Conservation (phyloP, 2,888 invertebrate genomes). For the Parnassius orleans region DNA sequence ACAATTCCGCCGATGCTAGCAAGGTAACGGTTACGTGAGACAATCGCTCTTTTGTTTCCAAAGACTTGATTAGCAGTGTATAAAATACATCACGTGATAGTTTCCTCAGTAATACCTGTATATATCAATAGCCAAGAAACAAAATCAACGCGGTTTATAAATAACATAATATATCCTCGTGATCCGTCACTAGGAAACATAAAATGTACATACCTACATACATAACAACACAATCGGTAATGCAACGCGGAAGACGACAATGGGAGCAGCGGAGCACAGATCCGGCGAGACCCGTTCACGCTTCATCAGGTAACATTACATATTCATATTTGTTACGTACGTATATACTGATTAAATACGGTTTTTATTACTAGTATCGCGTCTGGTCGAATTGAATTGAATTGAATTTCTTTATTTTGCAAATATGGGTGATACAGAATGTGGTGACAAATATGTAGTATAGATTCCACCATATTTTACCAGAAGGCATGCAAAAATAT, state of each 20-base stretch:
- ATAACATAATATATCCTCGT: too few species aligned
- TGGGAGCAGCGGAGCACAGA: constrained; percentile 63
- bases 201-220: constrained; percentile 3
- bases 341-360: constrained; percentile 33
- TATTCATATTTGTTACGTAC: constrained; percentile 1
- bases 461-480: too few species aligned
- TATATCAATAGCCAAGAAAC: too few species aligned
- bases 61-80: constrained; percentile 1
- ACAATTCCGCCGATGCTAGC: constrained; percentile 18
- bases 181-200: constrained; percentile 14
- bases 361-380: background rate
- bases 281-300: constrained; percentile 69
- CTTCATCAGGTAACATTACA: constrained; percentile 57
- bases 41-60: background rate
- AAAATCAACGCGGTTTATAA: too few species aligned
- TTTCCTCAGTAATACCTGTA: too few species aligned
- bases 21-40: background rate
- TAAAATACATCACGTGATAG: too few species aligned
- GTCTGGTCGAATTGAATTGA: too few species aligned
- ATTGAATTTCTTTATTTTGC: too few species aligned
- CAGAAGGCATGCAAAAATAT: too few species aligned
- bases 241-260: constrained; percentile 69
- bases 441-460: too few species aligned
- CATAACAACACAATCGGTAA: constrained; percentile 29
- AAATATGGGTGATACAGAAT: too few species aligned